Percentiles rank a stretch among this genome's conserved stretches.
Conservation (phyloP, 92 coral and sea anemone genomes). For the Phenganax subtilis region DNA sequence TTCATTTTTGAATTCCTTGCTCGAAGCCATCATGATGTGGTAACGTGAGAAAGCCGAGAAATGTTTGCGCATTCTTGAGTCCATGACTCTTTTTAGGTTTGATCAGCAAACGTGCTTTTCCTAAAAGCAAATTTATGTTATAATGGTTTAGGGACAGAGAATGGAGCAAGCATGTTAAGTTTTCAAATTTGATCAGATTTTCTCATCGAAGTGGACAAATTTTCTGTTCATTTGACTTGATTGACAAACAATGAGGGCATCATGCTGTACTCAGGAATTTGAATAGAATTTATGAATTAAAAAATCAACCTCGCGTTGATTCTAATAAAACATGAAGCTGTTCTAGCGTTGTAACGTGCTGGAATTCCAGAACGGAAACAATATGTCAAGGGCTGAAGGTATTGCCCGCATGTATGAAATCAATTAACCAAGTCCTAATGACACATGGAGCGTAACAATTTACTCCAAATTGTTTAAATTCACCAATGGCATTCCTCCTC, state of each 20-base stretch:
- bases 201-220: too few species aligned
- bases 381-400: neutral
- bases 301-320: neutral
- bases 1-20: neutral
- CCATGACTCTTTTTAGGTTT: neutral
- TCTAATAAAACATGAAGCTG: neutral
- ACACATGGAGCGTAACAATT: constrained; percentile 12
- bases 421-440: neutral
- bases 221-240: too few species aligned
- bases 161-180: too few species aligned
- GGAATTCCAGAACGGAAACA: neutral
- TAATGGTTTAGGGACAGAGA: neutral
- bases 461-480: neutral
- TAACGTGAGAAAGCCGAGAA: neutral
- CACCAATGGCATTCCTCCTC: neutral
- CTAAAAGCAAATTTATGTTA: neutral
- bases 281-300: neutral
- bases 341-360: neutral
- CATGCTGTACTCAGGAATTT: neutral
- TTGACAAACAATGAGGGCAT: too few species aligned
- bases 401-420: constrained; percentile 8
- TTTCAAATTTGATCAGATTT: too few species aligned
- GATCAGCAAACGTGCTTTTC: neutral
- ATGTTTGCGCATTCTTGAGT: neutral
- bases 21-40: neutral